phyloP scores from a whole-genome alignment of 2,888 invertebrate species.

The Apotomis betuletana region DNA sequence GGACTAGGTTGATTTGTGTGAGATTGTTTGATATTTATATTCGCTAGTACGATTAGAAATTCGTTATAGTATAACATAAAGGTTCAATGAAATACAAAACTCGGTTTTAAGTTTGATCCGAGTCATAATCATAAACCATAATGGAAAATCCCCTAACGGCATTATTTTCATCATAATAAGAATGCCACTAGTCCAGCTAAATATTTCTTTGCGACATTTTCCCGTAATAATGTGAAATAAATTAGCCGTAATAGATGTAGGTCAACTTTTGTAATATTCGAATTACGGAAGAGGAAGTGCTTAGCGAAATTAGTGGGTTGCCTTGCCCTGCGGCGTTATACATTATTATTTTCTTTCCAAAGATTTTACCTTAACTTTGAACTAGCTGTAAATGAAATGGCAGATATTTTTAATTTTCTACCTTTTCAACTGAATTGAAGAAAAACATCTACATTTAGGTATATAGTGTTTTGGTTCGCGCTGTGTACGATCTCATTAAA shows the following conservation, averaged over 20 bases:
- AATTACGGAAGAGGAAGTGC: slow-evolving; percentile 27
- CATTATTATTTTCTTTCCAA: slow-evolving; percentile 14
- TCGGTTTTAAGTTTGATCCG: too few relatives aligned
- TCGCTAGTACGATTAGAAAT: too few relatives aligned
- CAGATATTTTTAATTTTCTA: neutral
- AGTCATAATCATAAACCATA: too few relatives aligned
- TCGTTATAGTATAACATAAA: too few relatives aligned
- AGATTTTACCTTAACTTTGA: slow-evolving; percentile 3
- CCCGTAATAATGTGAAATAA: slow-evolving; percentile 35
- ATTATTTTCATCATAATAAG: neutral
- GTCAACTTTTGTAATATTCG: slow-evolving; percentile 37
- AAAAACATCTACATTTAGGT: too few relatives aligned
- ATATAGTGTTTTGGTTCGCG: too few relatives aligned
- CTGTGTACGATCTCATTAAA: too few relatives aligned
- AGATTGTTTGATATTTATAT: too few relatives aligned
- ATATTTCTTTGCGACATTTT: neutral
- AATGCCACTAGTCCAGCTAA: neutral
- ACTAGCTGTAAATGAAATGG: neutral
- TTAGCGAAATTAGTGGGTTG: slow-evolving; percentile 33
- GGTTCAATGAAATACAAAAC: too few relatives aligned
- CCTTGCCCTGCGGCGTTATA: slow-evolving; percentile 29
- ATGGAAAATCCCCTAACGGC: too few relatives aligned
- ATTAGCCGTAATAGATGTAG: slow-evolving; percentile 32
- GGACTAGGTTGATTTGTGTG: too few relatives aligned
- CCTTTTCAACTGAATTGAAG: too few relatives aligned